Evolutionary conservation across 2,797 vertebrate genomes (phyloP).

Genomic region (Buceros bicornis): DNA sequence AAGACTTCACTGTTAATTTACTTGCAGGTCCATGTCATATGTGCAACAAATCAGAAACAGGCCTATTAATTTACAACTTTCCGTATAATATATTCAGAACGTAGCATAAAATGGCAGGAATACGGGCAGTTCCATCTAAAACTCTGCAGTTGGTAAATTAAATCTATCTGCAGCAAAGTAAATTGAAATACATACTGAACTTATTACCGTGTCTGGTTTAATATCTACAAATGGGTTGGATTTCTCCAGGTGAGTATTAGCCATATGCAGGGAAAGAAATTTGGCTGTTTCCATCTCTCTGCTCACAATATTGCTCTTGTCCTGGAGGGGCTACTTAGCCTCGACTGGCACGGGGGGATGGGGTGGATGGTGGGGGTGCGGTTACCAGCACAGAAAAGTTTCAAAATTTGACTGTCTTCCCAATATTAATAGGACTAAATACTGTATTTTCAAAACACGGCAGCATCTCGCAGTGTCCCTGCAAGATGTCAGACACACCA

Average conservation of each 20-base stretch:
- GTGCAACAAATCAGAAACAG: conserved; percentile 52
- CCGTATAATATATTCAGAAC: conserved; percentile 9
- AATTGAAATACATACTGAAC: conserved; percentile 71
- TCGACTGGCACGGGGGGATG: neutral
- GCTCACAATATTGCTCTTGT: neutral
- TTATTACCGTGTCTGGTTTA: conserved; percentile 67
- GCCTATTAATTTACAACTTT: conserved; percentile 57
- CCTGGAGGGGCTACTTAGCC: neutral
- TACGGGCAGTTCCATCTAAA: conserved; percentile 53
- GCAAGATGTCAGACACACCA: neutral
- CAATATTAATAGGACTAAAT: neutral
- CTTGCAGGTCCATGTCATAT: conserved; percentile 6
- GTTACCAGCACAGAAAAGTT: neutral
- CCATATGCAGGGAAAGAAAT: conserved; percentile 20
- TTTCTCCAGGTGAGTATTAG: conserved; percentile 72
- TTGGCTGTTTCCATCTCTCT: neutral
- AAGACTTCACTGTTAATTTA: conserved; percentile 63
- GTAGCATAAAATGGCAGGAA: conserved; percentile 29
- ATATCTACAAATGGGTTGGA: conserved; percentile 68
- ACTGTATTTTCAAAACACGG: neutral
- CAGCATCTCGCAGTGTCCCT: neutral
- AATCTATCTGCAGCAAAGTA: conserved; percentile 71
- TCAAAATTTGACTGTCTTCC: neutral
- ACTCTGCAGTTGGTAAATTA: conserved; percentile 77
- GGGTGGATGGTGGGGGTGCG: neutral